These are phyloP conservation scores for Xyliphius kryptos DNA, from an alignment of 2,113 vertebrate genomes.

Conservation along the genomic window DNA sequence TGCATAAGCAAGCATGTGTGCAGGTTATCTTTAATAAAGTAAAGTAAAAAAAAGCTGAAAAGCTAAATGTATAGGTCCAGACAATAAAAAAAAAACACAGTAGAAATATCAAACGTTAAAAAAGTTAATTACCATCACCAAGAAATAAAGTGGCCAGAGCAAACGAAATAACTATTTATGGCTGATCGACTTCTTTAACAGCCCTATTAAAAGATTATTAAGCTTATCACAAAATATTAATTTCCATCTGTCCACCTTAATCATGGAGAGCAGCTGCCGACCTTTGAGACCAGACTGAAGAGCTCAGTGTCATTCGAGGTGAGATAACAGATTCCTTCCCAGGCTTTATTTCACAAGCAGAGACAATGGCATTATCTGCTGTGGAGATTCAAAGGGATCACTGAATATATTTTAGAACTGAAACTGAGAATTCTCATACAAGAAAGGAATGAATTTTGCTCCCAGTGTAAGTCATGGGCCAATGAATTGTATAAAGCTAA, in stretches of 20 bases:
- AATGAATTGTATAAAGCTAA: too few relatives aligned
- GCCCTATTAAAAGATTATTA: slow-evolving; percentile 7
- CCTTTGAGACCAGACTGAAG: slow-evolving; percentile 28
- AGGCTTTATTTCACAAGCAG: slow-evolving; percentile 25
- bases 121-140: too few relatives aligned
- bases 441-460: background rate
- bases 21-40: too few relatives aligned
- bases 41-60: too few relatives aligned
- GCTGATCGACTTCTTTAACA: slow-evolving; percentile 2
- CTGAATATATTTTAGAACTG: slow-evolving; percentile 1
- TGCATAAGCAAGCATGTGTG: too few relatives aligned
- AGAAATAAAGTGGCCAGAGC: too few relatives aligned
- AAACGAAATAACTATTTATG: background rate
- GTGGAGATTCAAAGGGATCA: slow-evolving; percentile 16
- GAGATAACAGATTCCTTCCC: slow-evolving; percentile 35
- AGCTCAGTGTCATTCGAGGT: background rate
- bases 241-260: slow-evolving; percentile 13
- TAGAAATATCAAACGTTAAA: too few relatives aligned
- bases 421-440: slow-evolving; percentile 4
- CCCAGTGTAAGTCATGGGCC: background rate
- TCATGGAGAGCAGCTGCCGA: slow-evolving; percentile 10
- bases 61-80: too few relatives aligned
- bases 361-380: slow-evolving; percentile 10
- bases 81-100: too few relatives aligned
- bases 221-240: slow-evolving; percentile 16